Evolutionary conservation across 2,113 vertebrate genomes (phyloP), one percentile per base, ranked within the genome.

Genomic region (Nanger granti): DNA sequence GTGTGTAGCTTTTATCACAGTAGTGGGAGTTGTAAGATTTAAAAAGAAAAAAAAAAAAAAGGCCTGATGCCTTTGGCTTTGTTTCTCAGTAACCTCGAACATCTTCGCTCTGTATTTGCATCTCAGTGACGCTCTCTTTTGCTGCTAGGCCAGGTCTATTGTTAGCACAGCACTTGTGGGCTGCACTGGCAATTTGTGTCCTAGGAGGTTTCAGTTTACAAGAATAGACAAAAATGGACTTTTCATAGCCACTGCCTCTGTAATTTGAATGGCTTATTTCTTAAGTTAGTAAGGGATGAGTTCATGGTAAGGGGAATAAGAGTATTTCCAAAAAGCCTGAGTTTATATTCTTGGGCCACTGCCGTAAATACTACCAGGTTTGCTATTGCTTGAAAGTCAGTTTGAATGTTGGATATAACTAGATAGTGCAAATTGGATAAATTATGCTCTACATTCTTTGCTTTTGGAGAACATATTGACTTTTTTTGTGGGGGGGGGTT

Each of bases 251-350:
- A 31, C 89, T 97, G 96, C 64, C 91, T 93, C 44, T 97, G 89
- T 97, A 97, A 98, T 98, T 98, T 97, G 97, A 97, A 91, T 54
- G 69, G 34, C 87, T 82, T 97, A 89, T 97, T 96, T 97, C 93
- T 97, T 93, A 97, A 95, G 73, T 93, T 94, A 93, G 95, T 87
- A 97, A 95, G 94, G 64, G 86, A 89, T 64, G 95, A 69, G 82
- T 87, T 97, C 79, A 76, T 95, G 57, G 83, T 93, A 96, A n/a
- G 79, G 73, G 44, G 18, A 93, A 96, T 47, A 76, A 91, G 44
- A 95, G 26, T 83, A 83, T 87, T 76, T 97, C 85, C 22, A 37
- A 82, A 96, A 82, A 95, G 59, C 31, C 47, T 80, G 66, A 64
- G 37, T 90, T 97, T 95, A 86, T 69, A 92, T 47, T 89, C 49